Base-by-base conservation (phyloP, 2,888 invertebrate species). In the Pristionchus arcanus region DNA sequence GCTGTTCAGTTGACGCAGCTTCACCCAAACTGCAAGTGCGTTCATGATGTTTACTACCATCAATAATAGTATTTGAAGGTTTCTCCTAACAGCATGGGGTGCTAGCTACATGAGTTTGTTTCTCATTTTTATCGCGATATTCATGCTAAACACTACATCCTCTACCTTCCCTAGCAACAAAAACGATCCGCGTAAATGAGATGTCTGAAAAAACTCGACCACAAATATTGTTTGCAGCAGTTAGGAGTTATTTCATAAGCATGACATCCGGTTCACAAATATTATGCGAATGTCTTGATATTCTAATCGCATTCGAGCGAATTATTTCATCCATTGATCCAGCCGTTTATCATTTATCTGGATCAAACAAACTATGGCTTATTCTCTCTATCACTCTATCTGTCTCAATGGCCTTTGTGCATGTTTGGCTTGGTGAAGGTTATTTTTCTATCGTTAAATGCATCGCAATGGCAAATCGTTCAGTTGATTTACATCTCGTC, bases 21-120 rank as follows among this genome's bases (percentile, higher is more conserved):
- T 9, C 77, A 77, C 28, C 19, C 19, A 31, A 77, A 77, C n/a
- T 77, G 77, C 77, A 77, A 77, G 77, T 77, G n/a, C 25, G 77
- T n/a, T n/a, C 2, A 59, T 59, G 16, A 15, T 59, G 13, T 59
- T 7, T 59, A 11, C n/a, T 49, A 13, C 9, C 34, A 1, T 21
- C 34, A 4, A 9, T n/a, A 19, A 37, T 21, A 34, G 9, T 42
- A 42, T 19, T 19, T 77, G 19, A 15, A 74, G 77, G 25, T 77
- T 77, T 49, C 28, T 77, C 1, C 77, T 77, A 42, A 34, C 77
- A 2, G 5, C 34, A 19, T 77, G 77, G 77, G n/a, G 77, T 7
- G 7, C n/a, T 5, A n/a, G 77, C 2, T 77, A 77, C 15, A 2
- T 77, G 13, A 77, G 25, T 25, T 25, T 25, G 25, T 77, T 77